A percentile compares a stretch with the other conserved stretches of the same genome.
phyloP scores from a whole-genome alignment of 2,113 vertebrate species.

The Zapornia atra region DNA sequence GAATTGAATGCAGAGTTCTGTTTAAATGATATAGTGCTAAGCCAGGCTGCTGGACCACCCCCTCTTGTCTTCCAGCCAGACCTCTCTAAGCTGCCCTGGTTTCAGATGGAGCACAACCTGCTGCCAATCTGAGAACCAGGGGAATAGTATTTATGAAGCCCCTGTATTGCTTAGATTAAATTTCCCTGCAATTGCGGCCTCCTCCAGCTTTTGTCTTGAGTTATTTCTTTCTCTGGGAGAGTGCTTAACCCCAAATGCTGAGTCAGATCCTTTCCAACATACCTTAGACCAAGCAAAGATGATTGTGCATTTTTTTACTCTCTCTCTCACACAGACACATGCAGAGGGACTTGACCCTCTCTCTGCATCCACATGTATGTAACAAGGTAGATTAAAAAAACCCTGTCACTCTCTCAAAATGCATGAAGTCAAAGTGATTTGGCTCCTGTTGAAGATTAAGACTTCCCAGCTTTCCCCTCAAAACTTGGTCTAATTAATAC shows the following conservation, averaged over 20 bases:
- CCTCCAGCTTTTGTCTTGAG: not conserved
- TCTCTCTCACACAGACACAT: not conserved
- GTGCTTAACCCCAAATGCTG: not conserved
- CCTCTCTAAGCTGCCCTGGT: not conserved
- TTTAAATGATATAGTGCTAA: constrained; percentile 38
- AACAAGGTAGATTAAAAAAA: not conserved
- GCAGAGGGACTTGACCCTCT: not conserved
- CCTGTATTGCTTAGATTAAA: not conserved
- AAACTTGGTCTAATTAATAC: not conserved
- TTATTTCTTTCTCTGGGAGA: not conserved
- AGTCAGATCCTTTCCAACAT: not conserved
- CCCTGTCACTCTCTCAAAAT: not conserved
- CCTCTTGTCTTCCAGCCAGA: constrained; percentile 10
- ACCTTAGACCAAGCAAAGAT: not conserved
- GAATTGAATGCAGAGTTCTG: not conserved
- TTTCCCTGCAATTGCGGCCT: not conserved
- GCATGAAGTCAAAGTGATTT: not conserved
- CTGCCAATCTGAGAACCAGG: not conserved
- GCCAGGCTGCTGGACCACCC: not conserved
- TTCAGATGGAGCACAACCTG: not conserved
- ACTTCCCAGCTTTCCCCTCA: not conserved
- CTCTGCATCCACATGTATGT: not conserved
- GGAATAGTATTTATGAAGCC: not conserved
- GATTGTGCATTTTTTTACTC: not conserved
- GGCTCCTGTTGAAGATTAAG: not conserved